Conservation (phyloP, 2,113 vertebrate genomes). For the Scolopax mira region DNA sequence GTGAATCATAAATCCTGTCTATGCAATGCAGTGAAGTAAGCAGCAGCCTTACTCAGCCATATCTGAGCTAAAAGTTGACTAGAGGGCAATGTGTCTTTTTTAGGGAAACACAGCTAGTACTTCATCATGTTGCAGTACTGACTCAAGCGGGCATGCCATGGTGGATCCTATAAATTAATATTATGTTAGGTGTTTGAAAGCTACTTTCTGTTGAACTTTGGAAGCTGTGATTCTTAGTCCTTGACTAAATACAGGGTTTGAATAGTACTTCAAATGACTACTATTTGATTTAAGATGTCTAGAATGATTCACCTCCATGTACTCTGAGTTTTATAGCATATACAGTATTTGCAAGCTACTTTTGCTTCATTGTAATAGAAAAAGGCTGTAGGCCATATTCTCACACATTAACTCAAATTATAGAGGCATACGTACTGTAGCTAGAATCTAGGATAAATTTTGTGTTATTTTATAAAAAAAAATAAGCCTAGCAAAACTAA, state of each 20-base stretch:
- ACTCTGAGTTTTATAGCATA: neutral
- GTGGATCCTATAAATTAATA: neutral
- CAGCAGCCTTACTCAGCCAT: neutral
- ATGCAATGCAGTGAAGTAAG: rapidly evolving
- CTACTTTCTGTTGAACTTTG: neutral
- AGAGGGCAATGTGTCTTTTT: neutral
- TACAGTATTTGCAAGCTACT: neutral
- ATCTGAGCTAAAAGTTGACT: neutral
- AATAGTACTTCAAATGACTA: neutral
- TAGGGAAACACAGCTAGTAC: neutral
- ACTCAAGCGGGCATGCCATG: neutral
- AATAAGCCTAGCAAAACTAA: neutral
- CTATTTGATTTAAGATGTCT: neutral
- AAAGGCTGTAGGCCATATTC: neutral
- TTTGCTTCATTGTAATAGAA: neutral
- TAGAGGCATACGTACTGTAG: neutral
- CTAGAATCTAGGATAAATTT: neutral
- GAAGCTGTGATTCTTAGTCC: neutral
- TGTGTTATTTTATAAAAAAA: neutral
- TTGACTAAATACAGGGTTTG: neutral
- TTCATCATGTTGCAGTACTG: neutral
- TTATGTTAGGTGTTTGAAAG: neutral
- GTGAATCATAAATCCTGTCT: neutral
- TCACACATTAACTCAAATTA: neutral
- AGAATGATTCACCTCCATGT: neutral